Percentiles rank a stretch among this genome's conserved stretches.
Conservation (phyloP, 1,140 invertebrate species). For the Paraescarpia echinospica region DNA sequence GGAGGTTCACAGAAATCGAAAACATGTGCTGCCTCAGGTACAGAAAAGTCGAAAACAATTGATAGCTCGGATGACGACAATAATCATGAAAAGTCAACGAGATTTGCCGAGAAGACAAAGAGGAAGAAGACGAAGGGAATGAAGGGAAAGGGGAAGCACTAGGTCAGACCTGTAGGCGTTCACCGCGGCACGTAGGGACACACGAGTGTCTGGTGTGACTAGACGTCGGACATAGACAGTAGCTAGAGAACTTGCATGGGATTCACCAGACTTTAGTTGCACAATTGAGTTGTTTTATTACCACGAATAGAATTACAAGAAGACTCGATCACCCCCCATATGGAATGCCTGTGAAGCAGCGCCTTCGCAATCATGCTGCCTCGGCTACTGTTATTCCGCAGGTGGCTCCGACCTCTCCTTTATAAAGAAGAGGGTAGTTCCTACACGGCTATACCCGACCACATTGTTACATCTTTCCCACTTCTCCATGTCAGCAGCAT, state of each 20-base stretch:
- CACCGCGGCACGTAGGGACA: background rate
- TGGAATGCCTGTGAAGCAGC: background rate
- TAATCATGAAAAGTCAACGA: no score
- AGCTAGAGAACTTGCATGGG: background rate
- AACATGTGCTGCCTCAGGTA: background rate
- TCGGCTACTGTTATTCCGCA: no score
- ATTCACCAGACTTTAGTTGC: background rate
- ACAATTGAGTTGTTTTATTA: background rate
- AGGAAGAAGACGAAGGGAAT: background rate
- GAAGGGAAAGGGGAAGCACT: background rate
- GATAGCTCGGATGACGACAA: no score
- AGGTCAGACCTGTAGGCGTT: background rate
- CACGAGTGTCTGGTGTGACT: background rate
- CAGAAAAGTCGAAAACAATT: background rate
- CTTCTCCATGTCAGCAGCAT: no score
- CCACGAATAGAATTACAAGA: background rate
- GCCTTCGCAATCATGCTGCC: background rate
- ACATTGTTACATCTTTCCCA: no score
- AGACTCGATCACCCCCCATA: background rate
- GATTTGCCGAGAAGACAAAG: no score
- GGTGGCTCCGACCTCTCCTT: no score
- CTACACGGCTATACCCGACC: no score
- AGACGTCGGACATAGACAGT: background rate
- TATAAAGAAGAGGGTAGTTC: no score
- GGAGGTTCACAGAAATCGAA: background rate